phyloP scores from a whole-genome alignment of 2,888 invertebrate species.

The Lottia scabra region DNA sequence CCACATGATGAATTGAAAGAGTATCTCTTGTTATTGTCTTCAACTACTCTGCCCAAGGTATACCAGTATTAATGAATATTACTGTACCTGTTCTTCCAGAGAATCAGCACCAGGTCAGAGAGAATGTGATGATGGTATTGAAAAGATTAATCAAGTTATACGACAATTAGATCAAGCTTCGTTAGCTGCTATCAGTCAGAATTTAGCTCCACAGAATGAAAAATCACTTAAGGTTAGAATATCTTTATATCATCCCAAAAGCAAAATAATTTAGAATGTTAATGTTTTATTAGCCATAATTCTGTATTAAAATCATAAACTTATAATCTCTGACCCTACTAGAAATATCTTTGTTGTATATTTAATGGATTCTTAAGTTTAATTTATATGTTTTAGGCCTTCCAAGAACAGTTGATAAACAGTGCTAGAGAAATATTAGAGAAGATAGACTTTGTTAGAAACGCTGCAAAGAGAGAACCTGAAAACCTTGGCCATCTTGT shows the following conservation, averaged over 20 bases:
- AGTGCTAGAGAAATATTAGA: slow-evolving; percentile 85
- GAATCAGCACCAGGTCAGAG: slow-evolving; percentile 96
- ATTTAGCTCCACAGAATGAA: slow-evolving; percentile 78
- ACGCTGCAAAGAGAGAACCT: slow-evolving; percentile 89
- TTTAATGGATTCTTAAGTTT: neutral
- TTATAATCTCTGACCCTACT: too few relatives aligned
- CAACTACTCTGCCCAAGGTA: too few relatives aligned
- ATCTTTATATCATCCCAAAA: neutral
- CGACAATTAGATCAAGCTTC: slow-evolving; percentile 88
- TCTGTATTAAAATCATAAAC: too few relatives aligned
- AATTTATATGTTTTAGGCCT: slow-evolving; percentile 65
- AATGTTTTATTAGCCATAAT: too few relatives aligned
- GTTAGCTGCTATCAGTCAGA: slow-evolving; percentile 88
- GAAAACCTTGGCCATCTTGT: slow-evolving; percentile 93
- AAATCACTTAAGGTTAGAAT: slow-evolving; percentile 76
- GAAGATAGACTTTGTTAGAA: slow-evolving; percentile 85
- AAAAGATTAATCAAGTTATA: slow-evolving; percentile 81
- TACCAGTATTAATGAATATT: too few relatives aligned
- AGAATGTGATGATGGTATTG: slow-evolving; percentile 89
- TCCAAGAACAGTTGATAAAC: slow-evolving; percentile 72
- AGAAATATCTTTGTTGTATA: too few relatives aligned
- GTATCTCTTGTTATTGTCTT: too few relatives aligned
- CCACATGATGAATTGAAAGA: too few relatives aligned
- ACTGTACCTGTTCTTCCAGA: slow-evolving; percentile 67
- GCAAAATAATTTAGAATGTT: too few relatives aligned